Evolutionary conservation across 2,888 invertebrate species (phyloP).

Genomic region (Spatulosminthurus flaviceps): DNA sequence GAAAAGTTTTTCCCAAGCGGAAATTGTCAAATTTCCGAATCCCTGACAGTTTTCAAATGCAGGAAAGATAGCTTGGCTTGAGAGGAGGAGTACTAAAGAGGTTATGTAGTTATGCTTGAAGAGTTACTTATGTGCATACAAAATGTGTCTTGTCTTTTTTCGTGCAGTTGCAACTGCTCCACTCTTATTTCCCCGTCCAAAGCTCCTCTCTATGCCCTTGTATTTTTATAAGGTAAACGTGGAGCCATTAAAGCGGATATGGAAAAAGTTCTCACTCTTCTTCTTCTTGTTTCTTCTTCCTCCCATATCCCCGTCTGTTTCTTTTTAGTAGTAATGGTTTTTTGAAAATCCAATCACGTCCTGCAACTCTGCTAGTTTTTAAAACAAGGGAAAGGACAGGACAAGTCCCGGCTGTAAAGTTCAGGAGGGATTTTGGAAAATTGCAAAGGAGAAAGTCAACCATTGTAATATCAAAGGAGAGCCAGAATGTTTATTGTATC

Average conservation of each 20-base stretch:
- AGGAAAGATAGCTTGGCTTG: neutral
- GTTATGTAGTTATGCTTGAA: neutral
- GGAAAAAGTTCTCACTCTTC: constrained; percentile 28
- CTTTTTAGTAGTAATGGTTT: constrained; percentile 38
- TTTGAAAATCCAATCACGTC: constrained; percentile 35
- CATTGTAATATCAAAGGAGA: too few relatives aligned
- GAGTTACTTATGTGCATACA: neutral
- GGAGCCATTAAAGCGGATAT: constrained; percentile 32
- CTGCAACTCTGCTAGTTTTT: neutral
- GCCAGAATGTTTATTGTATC: too few relatives aligned
- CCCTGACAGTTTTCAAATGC: constrained; percentile 16
- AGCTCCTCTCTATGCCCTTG: neutral
- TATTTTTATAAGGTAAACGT: neutral
- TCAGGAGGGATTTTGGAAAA: constrained; percentile 15
- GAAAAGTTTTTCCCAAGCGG: constrained; percentile 7
- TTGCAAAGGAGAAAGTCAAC: neutral
- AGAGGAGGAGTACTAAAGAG: neutral
- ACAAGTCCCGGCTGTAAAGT: neutral
- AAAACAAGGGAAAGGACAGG: constrained; percentile 6
- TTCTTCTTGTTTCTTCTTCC: constrained; percentile 9
- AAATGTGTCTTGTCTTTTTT: too few relatives aligned
- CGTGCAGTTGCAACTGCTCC: neutral
- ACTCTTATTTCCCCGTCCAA: neutral
- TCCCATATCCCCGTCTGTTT: too few relatives aligned
- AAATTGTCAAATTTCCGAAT: constrained; percentile 8